Evolutionary conservation across 2,888 invertebrate species (phyloP).

Genomic region (Orchestes rusci): DNA sequence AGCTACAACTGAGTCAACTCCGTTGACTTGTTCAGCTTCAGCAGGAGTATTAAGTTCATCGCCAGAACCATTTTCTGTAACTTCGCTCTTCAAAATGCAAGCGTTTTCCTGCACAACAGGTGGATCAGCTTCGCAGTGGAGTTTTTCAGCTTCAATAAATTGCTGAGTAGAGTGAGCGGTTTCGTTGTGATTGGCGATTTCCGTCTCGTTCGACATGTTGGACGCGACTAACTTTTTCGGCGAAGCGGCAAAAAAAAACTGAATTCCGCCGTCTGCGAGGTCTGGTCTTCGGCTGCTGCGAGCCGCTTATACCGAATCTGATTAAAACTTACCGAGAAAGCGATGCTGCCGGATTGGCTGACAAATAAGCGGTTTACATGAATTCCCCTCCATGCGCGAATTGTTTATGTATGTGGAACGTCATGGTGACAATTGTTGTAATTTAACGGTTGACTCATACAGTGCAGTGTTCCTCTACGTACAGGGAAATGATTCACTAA

Average conservation of each 20-base stretch:
- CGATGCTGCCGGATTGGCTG: slow-evolving; percentile 3
- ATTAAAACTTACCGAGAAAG: slow-evolving; percentile 1
- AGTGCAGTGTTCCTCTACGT: no score
- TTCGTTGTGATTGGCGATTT: slow-evolving; percentile 9
- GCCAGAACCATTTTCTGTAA: neutral
- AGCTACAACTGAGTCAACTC: no score
- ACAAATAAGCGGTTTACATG: neutral
- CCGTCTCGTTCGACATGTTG: slow-evolving; percentile 16
- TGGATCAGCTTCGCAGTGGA: slow-evolving; percentile 7
- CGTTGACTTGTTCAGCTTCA: neutral
- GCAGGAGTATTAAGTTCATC: no score
- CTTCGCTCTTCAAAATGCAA: slow-evolving; percentile 10
- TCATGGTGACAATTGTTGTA: no score
- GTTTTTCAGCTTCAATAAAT: slow-evolving; percentile 4
- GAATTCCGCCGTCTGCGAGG: no score
- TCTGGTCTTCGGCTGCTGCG: slow-evolving; percentile 10
- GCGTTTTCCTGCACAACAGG: slow-evolving; percentile 15
- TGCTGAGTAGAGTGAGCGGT: slow-evolving; percentile 6
- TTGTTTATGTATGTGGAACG: no score
- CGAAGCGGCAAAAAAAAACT: slow-evolving; percentile 14
- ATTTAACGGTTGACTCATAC: no score
- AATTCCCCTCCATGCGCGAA: no score
- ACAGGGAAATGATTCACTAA: no score
- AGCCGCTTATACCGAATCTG: slow-evolving; percentile 8
- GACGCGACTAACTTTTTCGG: neutral